phyloP scores from a whole-genome alignment of 2,113 vertebrate species.

The Percina caprodes region DNA sequence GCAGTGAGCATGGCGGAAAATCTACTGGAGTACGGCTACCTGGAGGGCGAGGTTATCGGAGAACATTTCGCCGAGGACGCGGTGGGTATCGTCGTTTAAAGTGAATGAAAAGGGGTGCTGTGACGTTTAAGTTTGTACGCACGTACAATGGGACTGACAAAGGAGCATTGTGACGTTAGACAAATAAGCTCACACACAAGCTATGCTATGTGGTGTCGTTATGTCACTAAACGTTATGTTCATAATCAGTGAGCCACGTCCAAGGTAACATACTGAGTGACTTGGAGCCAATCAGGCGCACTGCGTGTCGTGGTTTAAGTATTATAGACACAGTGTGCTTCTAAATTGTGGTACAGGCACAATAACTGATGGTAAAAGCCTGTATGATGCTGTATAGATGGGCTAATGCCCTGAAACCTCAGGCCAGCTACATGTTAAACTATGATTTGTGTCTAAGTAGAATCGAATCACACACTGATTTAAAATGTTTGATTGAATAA shows the following conservation, averaged over 20 bases:
- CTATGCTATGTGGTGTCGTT: slow-evolving; percentile 1
- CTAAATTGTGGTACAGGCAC: not conserved
- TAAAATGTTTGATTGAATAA: not conserved
- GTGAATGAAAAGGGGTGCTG: not conserved
- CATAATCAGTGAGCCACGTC: slow-evolving; percentile 18
- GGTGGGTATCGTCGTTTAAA: slow-evolving; percentile 67
- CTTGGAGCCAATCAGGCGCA: slow-evolving; percentile 15
- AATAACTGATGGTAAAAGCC: not conserved
- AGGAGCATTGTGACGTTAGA: not conserved
- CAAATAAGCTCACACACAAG: not conserved
- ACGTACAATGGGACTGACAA: not conserved
- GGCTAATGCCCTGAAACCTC: not conserved
- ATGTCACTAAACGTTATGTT: not conserved
- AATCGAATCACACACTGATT: not conserved
- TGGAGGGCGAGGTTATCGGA: slow-evolving; percentile 74
- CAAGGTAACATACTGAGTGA: not conserved
- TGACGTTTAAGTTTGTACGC: not conserved
- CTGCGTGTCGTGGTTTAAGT: slow-evolving; percentile 3
- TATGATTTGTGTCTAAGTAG: not conserved
- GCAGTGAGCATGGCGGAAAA: slow-evolving; percentile 81
- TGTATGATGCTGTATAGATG: too few relatives aligned
- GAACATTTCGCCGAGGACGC: slow-evolving; percentile 79
- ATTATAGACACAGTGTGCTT: not conserved
- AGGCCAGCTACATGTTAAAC: not conserved
- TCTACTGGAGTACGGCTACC: slow-evolving; percentile 78